Conservation (phyloP, 2,113 vertebrate genomes). For the Gopherus flavomarginatus region DNA sequence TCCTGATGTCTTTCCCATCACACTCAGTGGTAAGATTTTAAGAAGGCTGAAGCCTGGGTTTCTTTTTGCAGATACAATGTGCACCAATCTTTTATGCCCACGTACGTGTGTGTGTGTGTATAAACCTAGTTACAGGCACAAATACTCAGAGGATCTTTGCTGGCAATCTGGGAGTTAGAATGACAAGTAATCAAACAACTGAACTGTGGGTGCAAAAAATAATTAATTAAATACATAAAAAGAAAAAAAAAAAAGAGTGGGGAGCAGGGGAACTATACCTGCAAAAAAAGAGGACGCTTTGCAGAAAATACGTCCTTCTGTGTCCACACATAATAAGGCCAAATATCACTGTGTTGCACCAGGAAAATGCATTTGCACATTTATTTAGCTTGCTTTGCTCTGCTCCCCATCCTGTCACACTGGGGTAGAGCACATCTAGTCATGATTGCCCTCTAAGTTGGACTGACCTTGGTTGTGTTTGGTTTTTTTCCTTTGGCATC, state of each 20-base stretch:
- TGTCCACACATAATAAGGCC: background rate
- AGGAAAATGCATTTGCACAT: background rate
- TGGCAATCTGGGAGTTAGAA: background rate
- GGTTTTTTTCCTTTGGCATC: too few relatives aligned
- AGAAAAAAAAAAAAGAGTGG: too few relatives aligned
- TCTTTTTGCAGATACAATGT: too few relatives aligned
- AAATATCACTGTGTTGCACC: background rate
- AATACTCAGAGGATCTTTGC: too few relatives aligned
- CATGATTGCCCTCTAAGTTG: too few relatives aligned
- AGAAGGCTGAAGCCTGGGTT: background rate
- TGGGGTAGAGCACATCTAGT: background rate
- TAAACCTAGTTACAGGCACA: background rate
- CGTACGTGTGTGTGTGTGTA: too few relatives aligned
- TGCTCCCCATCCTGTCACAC: background rate
- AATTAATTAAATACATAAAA: too few relatives aligned
- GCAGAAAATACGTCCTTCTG: background rate
- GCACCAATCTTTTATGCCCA: background rate
- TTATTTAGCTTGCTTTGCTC: background rate
- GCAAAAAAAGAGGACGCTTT: background rate
- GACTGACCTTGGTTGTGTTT: too few relatives aligned
- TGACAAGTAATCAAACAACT: background rate
- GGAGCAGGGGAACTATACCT: background rate
- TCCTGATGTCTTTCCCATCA: background rate
- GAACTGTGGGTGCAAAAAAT: background rate
- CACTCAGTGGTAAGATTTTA: background rate